phyloP scores from a whole-genome alignment of 1,140 invertebrate genomes.

The Trichonephila inaurata region DNA sequence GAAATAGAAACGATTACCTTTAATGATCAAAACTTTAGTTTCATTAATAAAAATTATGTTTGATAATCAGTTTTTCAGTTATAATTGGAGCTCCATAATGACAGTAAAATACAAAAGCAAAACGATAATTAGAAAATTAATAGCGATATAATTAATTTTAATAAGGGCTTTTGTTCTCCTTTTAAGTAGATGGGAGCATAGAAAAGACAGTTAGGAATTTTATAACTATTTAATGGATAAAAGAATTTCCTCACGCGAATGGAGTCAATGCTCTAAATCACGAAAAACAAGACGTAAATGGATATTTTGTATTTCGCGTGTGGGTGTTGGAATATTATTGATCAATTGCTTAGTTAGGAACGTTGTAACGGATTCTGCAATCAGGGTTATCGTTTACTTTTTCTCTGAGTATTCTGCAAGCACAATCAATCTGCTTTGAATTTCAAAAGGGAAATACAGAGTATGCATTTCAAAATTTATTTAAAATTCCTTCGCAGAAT shows the following conservation, averaged over 20 bases:
- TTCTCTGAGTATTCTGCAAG: no score
- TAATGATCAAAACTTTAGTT: constrained; percentile 17
- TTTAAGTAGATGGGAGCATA: background rate
- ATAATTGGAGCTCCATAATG: constrained; percentile 18
- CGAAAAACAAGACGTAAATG: no score
- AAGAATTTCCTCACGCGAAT: background rate
- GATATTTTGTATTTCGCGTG: no score
- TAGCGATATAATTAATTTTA: constrained; percentile 16
- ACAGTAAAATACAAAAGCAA: background rate
- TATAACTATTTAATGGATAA: background rate
- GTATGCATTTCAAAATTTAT: no score
- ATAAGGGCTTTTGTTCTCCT: background rate
- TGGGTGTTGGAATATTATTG: no score
- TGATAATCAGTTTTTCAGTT: background rate
- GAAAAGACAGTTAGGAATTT: background rate
- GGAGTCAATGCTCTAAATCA: background rate
- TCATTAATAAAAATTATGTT: constrained; percentile 26
- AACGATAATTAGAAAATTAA: constrained; percentile 20
- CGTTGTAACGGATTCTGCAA: no score
- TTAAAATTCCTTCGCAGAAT: no score
- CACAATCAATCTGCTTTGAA: no score
- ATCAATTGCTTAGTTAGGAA: no score
- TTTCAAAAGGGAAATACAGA: no score
- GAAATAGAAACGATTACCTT: background rate
- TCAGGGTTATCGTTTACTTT: no score